Evolutionary conservation across 2,113 vertebrate genomes (phyloP), one percentile per base, ranked within the genome.

Genomic region (Oreotrochilus melanogaster): DNA sequence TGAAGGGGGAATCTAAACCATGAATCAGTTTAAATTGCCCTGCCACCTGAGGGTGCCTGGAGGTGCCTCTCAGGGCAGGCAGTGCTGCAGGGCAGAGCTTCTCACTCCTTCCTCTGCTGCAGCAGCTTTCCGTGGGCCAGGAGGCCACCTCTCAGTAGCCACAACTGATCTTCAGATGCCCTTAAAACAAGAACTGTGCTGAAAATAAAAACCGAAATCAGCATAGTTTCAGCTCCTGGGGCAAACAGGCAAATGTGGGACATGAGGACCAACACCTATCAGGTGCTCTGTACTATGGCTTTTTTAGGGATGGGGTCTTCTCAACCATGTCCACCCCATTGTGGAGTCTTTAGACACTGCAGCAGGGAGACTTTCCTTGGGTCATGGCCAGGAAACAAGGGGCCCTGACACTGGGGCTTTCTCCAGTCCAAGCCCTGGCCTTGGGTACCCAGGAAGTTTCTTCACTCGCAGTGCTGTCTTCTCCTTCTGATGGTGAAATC

Each of bases 161-260:
- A n/a, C 31, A 56, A 18, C 21, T 86, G 25, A 85, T 11, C 31
- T 31, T 13, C 13, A 53, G 9, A 7, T 78, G 27, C 42, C 45
- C 72, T 64, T 69, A 21, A 75, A 88, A 35, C 33, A 60, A 75
- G 33, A 86, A 48, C 2, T 0, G 0, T 37, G 43, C 9, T 43
- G 42, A 27, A 64, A 91, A 60, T 57, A 35, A 43, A 73, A 84
- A 61, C 12, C 78, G 56, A 66, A 74, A 39, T 11, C 21, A 47
- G 28, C 31, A 64, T 7, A 13, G 14, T 51, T 76, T 87, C 51
- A 84, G 37, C 51, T 80, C 39, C 42, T 43, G 13, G 48, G 14
- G 10, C 39, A 75, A 51, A 27, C 0, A 3, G 37, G 25, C 27
- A 7, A 1, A 0, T 0, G 0, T 35, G 62, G 4, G 10, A 50